Evolutionary conservation across 2,113 vertebrate genomes (phyloP).

Genomic region (Pelusios castaneus): DNA sequence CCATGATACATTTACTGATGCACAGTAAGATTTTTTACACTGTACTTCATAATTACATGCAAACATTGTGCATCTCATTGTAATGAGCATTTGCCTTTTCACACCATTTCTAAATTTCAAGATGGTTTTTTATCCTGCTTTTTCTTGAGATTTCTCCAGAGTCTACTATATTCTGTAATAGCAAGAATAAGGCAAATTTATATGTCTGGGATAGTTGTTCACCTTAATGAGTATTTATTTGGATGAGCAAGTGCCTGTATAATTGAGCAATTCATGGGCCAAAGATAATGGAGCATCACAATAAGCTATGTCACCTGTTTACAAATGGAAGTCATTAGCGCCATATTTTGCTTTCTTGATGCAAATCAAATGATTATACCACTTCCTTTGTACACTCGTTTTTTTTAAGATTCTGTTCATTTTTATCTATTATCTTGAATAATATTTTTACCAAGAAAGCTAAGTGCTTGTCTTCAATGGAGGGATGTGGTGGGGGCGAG

Average conservation of each 20-base stretch:
- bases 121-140: background rate
- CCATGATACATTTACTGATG: background rate
- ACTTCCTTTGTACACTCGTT: background rate
- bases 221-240: constrained; percentile 65
- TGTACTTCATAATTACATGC: background rate
- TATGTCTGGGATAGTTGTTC: constrained; percentile 49
- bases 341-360: constrained; percentile 49
- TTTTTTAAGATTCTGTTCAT: constrained; percentile 38
- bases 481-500: background rate
- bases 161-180: constrained; percentile 20
- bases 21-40: background rate
- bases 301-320: constrained; percentile 62
- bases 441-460: background rate
- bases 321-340: constrained; percentile 67
- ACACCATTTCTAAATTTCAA: background rate
- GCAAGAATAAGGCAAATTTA: constrained; percentile 46
- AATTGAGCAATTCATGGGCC: constrained; percentile 60
- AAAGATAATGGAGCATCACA: constrained; percentile 60
- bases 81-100: constrained; percentile 27
- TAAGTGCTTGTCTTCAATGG: background rate
- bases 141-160: constrained; percentile 32
- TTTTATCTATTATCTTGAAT: constrained; percentile 23
- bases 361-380: constrained; percentile 46
- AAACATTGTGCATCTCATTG: constrained; percentile 24
- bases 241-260: constrained; percentile 48